phyloP scores from a whole-genome alignment of 1,140 invertebrate genomes.

The Penaeus chinensis region DNA sequence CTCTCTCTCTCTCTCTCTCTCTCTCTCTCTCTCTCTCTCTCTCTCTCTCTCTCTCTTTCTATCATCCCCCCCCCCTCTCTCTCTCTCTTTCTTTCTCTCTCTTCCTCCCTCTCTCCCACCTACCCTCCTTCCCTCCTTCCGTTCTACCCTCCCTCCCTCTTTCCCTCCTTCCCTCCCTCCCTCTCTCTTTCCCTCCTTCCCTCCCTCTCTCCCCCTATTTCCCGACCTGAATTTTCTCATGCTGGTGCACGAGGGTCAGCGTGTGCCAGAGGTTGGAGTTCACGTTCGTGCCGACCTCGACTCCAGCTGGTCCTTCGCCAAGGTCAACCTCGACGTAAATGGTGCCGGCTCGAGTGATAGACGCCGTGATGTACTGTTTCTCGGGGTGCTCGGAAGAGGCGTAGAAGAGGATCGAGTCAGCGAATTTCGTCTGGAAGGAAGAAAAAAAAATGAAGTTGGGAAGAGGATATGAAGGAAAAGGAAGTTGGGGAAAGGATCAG shows the following conservation, averaged over 20 bases:
- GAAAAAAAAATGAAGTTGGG: background rate
- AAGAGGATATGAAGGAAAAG: background rate
- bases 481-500: no score
- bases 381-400: conserved; percentile 42
- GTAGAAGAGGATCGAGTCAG: conserved; percentile 48
- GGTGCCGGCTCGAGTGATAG: conserved; percentile 18
- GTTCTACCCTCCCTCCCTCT: no score
- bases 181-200: background rate
- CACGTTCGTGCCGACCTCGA: conserved; percentile 3
- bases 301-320: conserved; percentile 26
- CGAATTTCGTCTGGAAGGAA: conserved; percentile 29
- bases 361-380: conserved; percentile 38
- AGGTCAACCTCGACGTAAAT: conserved; percentile 48
- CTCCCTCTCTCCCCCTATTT: background rate
- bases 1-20: no score
- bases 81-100: no score
- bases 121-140: no score
- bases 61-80: no score
- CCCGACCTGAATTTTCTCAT: conserved; percentile 34
- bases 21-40: no score
- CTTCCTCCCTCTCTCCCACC: no score
- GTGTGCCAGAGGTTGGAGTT: conserved; percentile 24
- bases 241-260: conserved; percentile 39
- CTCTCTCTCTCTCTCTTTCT: no score
- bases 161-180: background rate